Percentiles rank a stretch among this genome's conserved stretches.
phyloP scores from a whole-genome alignment of 2,797 vertebrate species.

The Galago senegalensis region DNA sequence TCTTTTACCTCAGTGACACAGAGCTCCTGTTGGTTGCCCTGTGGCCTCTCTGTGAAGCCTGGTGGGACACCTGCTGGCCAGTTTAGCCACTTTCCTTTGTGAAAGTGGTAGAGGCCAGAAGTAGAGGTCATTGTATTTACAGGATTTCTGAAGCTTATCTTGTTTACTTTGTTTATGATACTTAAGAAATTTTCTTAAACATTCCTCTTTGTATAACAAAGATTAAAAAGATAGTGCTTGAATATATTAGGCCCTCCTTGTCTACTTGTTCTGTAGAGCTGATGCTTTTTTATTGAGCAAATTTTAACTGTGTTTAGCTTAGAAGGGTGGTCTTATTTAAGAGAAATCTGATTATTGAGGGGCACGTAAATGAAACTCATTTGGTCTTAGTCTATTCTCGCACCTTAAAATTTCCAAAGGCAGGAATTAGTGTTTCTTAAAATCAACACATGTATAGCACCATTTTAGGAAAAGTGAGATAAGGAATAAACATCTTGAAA shows the following conservation, averaged over 20 bases:
- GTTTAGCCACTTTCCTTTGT: background rate
- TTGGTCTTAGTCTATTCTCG: background rate
- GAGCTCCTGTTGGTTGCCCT: background rate
- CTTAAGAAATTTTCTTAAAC: background rate
- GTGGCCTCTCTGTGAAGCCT: background rate
- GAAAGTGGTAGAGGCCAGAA: background rate
- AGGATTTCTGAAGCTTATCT: background rate
- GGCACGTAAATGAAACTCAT: background rate
- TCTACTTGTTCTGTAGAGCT: background rate
- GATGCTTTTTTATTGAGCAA: background rate
- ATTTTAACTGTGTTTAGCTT: constrained; percentile 43
- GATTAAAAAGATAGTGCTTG: background rate
- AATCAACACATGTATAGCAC: background rate
- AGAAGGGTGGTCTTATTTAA: background rate
- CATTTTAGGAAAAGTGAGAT: background rate
- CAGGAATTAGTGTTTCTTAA: constrained; percentile 21
- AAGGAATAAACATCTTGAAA: background rate
- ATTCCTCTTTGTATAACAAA: background rate
- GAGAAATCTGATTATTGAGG: background rate
- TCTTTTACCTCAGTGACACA: background rate
- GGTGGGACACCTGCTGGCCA: background rate
- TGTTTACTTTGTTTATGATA: background rate
- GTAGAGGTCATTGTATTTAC: background rate
- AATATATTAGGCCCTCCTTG: background rate
- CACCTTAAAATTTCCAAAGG: background rate